Evolutionary conservation across 2,797 vertebrate species (phyloP), one percentile per base, ranked within the genome.

Genomic region (Pipistrellus pipistrellus): DNA sequence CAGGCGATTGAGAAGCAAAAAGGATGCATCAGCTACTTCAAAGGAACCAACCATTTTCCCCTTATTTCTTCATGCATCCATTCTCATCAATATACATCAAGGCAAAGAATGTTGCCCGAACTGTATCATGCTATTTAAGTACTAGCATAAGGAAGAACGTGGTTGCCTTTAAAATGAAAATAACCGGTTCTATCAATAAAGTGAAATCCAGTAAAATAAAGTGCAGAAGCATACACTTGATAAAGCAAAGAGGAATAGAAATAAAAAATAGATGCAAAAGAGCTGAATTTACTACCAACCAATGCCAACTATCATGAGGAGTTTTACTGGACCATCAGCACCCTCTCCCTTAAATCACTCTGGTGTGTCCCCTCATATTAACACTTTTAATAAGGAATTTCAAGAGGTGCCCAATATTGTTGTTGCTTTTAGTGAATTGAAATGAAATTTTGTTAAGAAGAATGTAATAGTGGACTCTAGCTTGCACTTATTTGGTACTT

Each of bases 111-210:
- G 15, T 2, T 2, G 9, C 80, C 53, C 51, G 2, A 3, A 13
- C 10, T 6, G 6, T 14, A 64, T 51, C 8, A 20, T 0, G 7
- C 4, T 73, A n/a, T 20, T 80, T 76, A 86, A 86, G 46, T 51
- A 9, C 17, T 20, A n/a, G 55, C n/a, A 71, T 55, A 32, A 72
- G 53, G 53, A 53, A 68, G 30, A 62, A 8, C 10, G 14, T 20
- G 25, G 10, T 15, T 82, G 35, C 48, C 93, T 86, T 88, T 38
- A 76, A 82, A 68, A 88, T 27, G 55, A 41, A 71, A 81, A 41
- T 15, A 18, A 84, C 64, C 27, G 64, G 13, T 66, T 87, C 68
- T 46, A 55, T 46, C 53, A 35, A n/a, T 55, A 62, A 85, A 77
- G 41, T 78, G 12, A 41, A 72, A 71, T 41, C 78, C n/a, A 46